phyloP scores from a whole-genome alignment of 1,140 invertebrate genomes.

The Cherax quadricarinatus region DNA sequence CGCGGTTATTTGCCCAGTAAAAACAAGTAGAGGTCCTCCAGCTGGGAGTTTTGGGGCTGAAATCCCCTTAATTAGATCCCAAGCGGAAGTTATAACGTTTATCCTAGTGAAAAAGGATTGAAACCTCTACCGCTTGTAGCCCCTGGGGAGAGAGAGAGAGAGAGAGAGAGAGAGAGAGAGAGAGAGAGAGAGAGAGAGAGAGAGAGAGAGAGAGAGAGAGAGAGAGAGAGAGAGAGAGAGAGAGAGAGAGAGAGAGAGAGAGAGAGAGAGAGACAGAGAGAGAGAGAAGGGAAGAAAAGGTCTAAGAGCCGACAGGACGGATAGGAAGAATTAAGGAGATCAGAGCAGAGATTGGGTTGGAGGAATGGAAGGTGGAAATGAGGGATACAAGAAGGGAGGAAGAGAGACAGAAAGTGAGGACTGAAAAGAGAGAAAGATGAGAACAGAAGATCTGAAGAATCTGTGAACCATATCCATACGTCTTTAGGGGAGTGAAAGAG shows the following conservation, averaged over 20 bases:
- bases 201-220: background rate
- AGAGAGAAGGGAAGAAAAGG: background rate
- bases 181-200: background rate
- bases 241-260: background rate
- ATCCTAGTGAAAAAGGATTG: background rate
- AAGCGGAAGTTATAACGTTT: constrained; percentile 1
- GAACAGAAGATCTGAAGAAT: background rate
- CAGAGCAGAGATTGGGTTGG: too few species aligned
- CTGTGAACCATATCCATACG: background rate
- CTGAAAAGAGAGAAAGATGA: too few species aligned
- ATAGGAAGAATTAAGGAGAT: background rate
- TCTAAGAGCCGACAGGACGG: background rate
- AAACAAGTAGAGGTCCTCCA: background rate
- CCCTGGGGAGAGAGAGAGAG: background rate
- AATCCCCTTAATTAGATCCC: background rate
- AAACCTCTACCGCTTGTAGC: background rate
- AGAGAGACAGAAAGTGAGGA: too few species aligned
- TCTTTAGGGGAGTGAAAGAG: background rate
- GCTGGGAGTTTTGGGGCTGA: background rate
- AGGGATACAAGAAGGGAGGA: background rate
- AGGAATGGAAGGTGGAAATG: background rate
- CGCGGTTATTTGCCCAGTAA: background rate
- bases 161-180: background rate
- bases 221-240: background rate
- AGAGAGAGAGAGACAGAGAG: background rate